These are phyloP conservation scores for Drosophila auraria DNA, from an alignment of 1,140 invertebrate species.

Conservation along the genomic window DNA sequence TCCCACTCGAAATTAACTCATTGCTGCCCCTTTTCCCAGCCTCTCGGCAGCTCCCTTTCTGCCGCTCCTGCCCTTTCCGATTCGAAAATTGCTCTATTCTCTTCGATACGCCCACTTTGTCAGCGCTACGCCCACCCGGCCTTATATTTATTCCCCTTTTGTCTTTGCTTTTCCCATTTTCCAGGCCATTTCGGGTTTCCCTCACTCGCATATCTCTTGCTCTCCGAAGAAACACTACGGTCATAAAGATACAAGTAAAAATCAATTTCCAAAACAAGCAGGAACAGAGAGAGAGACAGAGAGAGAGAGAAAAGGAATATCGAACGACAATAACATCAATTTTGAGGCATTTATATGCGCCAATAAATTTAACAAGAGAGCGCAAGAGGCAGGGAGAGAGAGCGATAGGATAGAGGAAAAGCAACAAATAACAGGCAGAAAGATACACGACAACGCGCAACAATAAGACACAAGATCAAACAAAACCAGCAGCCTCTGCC, in stretches of 20 bases:
- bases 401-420: conserved; percentile 44
- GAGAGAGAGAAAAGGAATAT: conserved; percentile 40
- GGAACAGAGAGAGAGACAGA: conserved; percentile 27
- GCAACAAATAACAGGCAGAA: conserved; percentile 65
- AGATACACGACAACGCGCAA: conserved; percentile 68
- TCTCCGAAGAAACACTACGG: conserved; percentile 33
- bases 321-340: conserved; percentile 81
- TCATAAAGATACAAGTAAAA: conserved; percentile 74
- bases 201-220: conserved; percentile 45
- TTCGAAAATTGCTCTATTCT: conserved; percentile 77
- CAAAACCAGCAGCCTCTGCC: conserved; percentile 60
- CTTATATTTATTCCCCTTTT: conserved; percentile 54
- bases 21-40: conserved; percentile 34
- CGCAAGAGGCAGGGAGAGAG: conserved; percentile 19
- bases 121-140: conserved; percentile 64
- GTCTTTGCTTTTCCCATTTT: conserved; percentile 49
- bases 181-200: conserved; percentile 42
- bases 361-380: conserved; percentile 71
- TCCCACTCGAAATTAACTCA: conserved; percentile 78
- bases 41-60: conserved; percentile 11
- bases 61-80: conserved; percentile 1
- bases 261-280: conserved; percentile 77
- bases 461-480: conserved; percentile 69
- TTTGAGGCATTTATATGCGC: conserved; percentile 83
- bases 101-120: conserved; percentile 67